A percentile compares a stretch with the other conserved stretches of the same genome.
phyloP scores from a whole-genome alignment of 2,888 invertebrate genomes.

The Troglohyphantes excavatus region DNA sequence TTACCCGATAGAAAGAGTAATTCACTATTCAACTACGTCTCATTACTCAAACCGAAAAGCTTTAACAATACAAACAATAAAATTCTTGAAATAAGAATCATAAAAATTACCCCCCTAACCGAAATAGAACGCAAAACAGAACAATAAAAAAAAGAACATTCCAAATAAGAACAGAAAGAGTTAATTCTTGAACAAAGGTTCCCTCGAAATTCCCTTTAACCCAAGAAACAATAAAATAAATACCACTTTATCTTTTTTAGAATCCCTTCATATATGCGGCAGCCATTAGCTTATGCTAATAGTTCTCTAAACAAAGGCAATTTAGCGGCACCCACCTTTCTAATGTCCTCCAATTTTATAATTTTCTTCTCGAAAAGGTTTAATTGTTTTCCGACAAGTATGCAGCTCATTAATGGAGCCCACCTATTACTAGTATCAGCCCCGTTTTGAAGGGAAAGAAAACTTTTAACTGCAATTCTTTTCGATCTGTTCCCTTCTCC shows the following conservation, averaged over 20 bases:
- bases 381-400: constrained; percentile 78
- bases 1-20: not conserved
- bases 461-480: constrained; percentile 76
- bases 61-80: constrained; percentile 41
- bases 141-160: constrained; percentile 9
- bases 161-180: constrained; percentile 70
- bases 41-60: constrained; percentile 29
- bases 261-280: constrained; percentile 20
- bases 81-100: constrained; percentile 40
- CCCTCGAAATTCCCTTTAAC: constrained; percentile 30
- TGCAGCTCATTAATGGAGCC: constrained; percentile 74
- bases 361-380: constrained; percentile 72
- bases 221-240: constrained; percentile 75
- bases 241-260: constrained; percentile 74
- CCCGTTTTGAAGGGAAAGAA: constrained; percentile 46
- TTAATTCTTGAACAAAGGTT: constrained; percentile 66
- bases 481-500: constrained; percentile 37
- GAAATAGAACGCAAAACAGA: constrained; percentile 14
- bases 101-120: constrained; percentile 25
- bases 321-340: constrained; percentile 76
- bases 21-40: not conserved
- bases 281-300: constrained; percentile 78
- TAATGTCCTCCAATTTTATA: constrained; percentile 76
- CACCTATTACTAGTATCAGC: constrained; percentile 73
- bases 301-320: constrained; percentile 78